Percentiles rank a stretch among this genome's conserved stretches.
Conservation (phyloP, 2,888 invertebrate genomes). For the Colostygia pectinataria region DNA sequence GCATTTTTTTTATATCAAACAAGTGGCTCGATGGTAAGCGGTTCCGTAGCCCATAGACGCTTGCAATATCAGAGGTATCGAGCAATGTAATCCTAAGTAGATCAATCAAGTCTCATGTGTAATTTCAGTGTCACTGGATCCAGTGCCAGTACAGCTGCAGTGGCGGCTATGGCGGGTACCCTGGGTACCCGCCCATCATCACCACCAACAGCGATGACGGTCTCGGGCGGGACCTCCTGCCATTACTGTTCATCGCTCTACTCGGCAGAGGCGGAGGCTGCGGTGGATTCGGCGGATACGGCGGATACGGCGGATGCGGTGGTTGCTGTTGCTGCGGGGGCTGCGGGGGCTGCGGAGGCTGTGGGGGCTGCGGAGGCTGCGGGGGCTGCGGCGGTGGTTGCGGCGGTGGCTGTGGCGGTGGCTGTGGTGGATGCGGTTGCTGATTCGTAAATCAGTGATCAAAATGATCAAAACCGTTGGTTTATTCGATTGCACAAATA, state of each 20-base stretch:
- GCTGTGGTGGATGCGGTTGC: conserved; percentile 35
- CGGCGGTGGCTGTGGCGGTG: conserved; percentile 31
- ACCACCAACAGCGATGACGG: conserved; percentile 16
- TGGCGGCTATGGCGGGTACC: conserved; percentile 25
- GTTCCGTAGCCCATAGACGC: no score
- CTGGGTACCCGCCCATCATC: conserved; percentile 29
- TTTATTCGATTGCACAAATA: conserved; percentile 1
- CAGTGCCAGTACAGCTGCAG: conserved; percentile 24
- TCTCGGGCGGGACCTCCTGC: conserved; percentile 23
- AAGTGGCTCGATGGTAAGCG: no score
- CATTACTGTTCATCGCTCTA: conserved; percentile 27
- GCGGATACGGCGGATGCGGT: conserved; percentile 24
- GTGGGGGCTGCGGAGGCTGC: conserved; percentile 34
- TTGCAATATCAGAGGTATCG: no score
- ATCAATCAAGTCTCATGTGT: no score
- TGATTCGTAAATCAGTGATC: conserved; percentile 17
- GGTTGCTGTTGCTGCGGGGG: conserved; percentile 36
- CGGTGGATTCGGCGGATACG: conserved; percentile 24
- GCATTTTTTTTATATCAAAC: no score
- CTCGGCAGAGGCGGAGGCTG: conserved; percentile 30
- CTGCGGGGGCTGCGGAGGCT: conserved; percentile 31
- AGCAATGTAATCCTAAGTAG: no score
- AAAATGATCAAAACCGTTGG: not conserved
- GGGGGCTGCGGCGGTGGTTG: conserved; percentile 30
- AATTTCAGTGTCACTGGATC: conserved; percentile 28